Base-by-base conservation (phyloP, 2,113 vertebrate species). In the Mellivora capensis region DNA sequence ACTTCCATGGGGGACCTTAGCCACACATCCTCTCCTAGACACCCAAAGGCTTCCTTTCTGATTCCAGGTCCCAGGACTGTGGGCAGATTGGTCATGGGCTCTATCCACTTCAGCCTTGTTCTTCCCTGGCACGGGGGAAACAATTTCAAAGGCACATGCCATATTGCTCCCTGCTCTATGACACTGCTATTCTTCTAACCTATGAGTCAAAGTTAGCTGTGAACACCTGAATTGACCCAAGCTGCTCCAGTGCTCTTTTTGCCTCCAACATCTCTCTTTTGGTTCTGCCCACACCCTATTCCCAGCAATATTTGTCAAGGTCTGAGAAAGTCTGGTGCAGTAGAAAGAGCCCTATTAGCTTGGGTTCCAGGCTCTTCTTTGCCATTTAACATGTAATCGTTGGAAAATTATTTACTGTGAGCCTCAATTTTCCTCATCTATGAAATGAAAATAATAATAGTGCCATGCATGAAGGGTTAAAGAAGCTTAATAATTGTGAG, bases 381-480 rank as follows among this genome's bases (percentile, higher is more conserved):
- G 79, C 64, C 77, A 85, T 14, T 90, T 14, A 92, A 29, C 18
- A 95, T 57, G 25, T 74, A 54, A 90, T 62, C 2, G 6, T 69
- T 72, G n/a, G 64, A 69, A 95, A 94, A 89, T 91, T 0, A 90
- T 31, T 88, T 82, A 94, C 25, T 74, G 12, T 76, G 18, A 77
- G 59, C n/a, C 79, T 94, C 31, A 74, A 59, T 61, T 88, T 91
- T 76, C 88, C 64, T 92, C 54, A 81, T 74, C 89, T 97, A 87
- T 74, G 91, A 97, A 95, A 89, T 94, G 77, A 47, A 95, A 87
- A 77, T 57, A 93, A 62, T 49, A 79, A 64, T 37, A 74, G 39
- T 74, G 17, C 9, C 49, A 91, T 69, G 6, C 10, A 49, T 80
- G 80, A 96, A 88, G 82, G 74, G 52, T 84, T 59, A 97, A 77